Evolutionary conservation across 2,113 vertebrate species (phyloP), one percentile per base, ranked within the genome.

Genomic region (Otus sunia): DNA sequence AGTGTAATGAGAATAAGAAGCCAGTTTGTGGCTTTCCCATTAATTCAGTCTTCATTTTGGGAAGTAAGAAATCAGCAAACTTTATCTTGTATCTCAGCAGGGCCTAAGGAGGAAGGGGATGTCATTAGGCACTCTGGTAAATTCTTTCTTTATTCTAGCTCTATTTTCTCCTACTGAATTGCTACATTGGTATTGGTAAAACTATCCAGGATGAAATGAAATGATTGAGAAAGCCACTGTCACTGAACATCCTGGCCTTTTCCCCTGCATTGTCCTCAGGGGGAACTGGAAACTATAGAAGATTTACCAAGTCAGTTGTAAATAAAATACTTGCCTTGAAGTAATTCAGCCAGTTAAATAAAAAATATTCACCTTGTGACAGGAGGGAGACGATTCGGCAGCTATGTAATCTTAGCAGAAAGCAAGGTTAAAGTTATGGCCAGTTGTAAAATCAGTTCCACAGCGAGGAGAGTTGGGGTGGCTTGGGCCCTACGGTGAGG

Each of bases 1-100:
- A 83, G 9, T 12, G 8, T 39, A 45, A 78, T 0, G 0, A 88
- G 73, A 85, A 80, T 75, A 71, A 96, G 77, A 95, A 94, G 89
- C 55, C 83, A 87, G 66, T 97, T 97, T 76, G 95, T 87, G 91
- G 86, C 67, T 95, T 97, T 95, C 72, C 56, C 37, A 90, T 94
- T 97, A 94, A 89, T 93, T 43, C 52, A 66, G 64, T 66, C 29
- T 49, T 79, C 63, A 20, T 97, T 96, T 98, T 94, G 85, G 90
- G 91, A 97, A 96, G 76, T 53, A 86, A 97, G 80, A 86, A 97
- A 97, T 96, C 93, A 96, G 79, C 29, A 74, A 90, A 86, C 50
- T 95, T 95, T 83, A 86, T 86, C 87, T 92, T 90, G 62, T 60
- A 94, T 92, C 90, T 80, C 8, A 12, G 69, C 9, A 7, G 29